Evolutionary conservation across 2,113 vertebrate genomes (phyloP), one percentile per base, ranked within the genome.

Genomic region (Opisthocomus hoazin): DNA sequence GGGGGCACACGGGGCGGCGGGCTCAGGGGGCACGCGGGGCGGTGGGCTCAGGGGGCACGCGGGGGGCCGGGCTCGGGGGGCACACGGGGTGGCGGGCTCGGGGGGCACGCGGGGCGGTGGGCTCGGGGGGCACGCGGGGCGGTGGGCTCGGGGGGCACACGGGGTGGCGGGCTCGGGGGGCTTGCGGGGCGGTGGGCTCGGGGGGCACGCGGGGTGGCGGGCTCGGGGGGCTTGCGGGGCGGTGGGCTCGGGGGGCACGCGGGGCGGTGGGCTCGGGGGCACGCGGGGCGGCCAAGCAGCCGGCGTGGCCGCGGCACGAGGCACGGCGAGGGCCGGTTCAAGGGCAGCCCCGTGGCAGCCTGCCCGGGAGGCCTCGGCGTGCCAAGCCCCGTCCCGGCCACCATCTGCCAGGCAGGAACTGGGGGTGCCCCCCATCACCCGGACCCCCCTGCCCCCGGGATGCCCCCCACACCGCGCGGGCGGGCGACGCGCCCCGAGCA

Each of bases 341-440:
- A 79, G 43, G 76, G 91, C 84, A 65, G 89, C 71, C 91, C 58
- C 16, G 46, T 87, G 82, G 93, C 91, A 61, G 84, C 19, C 2
- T 34, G 77, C 94, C 89, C 46, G 0, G 92, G 51, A 0, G 4
- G 79, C 51, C 1, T 4, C 4, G 0, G 37, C 5, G 5, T 75
- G 87, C 95, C 79, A 41, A 88, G 65, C 43, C 26, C 58, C 4
- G 18, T 39, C 43, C 83, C 2, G 0, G 83, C 10, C 50, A 79
- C 15, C 56, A 68, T n/a, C n/a, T n/a, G n/a, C 15, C 51, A 46
- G 53, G 29, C 16, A 30, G n/a, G n/a, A n/a, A n/a, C n/a, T n/a
- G n/a, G n/a, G n/a, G n/a, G n/a, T n/a, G n/a, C n/a, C n/a, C n/a
- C n/a, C n/a, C n/a, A n/a, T n/a, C n/a, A n/a, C n/a, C n/a, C n/a